phyloP scores from a whole-genome alignment of 2,888 invertebrate species.

The Fissipunctia ypsillon region DNA sequence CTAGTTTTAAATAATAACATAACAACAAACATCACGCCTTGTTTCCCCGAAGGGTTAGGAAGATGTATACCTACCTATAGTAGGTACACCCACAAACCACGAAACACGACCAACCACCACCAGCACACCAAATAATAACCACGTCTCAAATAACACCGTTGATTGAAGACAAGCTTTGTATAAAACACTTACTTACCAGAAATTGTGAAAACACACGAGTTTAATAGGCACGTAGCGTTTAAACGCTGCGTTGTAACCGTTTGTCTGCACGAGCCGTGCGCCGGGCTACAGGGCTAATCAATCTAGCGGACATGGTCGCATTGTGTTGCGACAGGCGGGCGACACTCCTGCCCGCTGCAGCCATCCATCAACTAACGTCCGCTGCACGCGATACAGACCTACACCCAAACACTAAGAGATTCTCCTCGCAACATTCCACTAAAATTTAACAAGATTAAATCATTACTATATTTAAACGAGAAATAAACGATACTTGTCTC shows the following conservation, averaged over 20 bases:
- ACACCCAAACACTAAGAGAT: slow-evolving; percentile 51
- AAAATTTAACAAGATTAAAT: slow-evolving; percentile 34
- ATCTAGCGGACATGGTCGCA: slow-evolving; percentile 71
- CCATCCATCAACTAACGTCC: slow-evolving; percentile 69
- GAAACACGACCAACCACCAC: too few relatives aligned
- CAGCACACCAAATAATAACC: slow-evolving; percentile 11
- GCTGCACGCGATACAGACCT: slow-evolving; percentile 46
- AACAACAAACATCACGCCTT: too few relatives aligned
- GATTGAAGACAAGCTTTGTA: not conserved
- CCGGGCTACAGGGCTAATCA: slow-evolving; percentile 64
- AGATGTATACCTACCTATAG: too few relatives aligned
- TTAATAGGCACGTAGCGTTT: slow-evolving; percentile 25
- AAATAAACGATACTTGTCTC: slow-evolving; percentile 17
- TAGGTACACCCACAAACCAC: too few relatives aligned
- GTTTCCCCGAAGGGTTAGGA: too few relatives aligned
- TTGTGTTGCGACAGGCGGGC: slow-evolving; percentile 71
- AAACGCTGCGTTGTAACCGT: slow-evolving; percentile 51
- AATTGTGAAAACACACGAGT: slow-evolving; percentile 5
- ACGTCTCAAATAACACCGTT: slow-evolving; percentile 13
- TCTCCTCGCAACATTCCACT: slow-evolving; percentile 40
- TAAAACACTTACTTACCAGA: slow-evolving; percentile 18
- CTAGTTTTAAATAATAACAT: too few relatives aligned
- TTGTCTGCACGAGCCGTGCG: slow-evolving; percentile 43
- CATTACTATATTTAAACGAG: slow-evolving; percentile 5
- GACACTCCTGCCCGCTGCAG: slow-evolving; percentile 64